Conservation (phyloP, 2,797 vertebrate genomes). For the Eupleurogrammus muticus region DNA sequence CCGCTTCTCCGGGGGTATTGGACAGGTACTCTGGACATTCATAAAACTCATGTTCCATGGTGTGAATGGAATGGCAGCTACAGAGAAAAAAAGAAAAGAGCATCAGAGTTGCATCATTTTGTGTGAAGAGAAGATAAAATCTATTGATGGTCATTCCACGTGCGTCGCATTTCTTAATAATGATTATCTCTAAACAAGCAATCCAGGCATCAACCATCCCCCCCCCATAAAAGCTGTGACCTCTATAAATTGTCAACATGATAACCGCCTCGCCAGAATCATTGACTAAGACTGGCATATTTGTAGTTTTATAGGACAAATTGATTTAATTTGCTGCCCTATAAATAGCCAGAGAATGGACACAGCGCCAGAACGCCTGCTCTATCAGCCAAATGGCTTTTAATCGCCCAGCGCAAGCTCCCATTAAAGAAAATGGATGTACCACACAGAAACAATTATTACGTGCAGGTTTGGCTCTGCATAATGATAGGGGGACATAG, state of each 20-base stretch:
- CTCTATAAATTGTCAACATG: slow-evolving; percentile 48
- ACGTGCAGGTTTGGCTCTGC: slow-evolving; percentile 57
- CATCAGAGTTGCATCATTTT: neutral
- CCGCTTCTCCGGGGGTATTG: slow-evolving; percentile 88
- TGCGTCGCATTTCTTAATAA: neutral
- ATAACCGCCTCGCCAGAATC: slow-evolving; percentile 49
- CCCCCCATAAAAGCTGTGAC: slow-evolving; percentile 35
- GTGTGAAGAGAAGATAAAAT: neutral
- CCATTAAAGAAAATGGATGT: slow-evolving; percentile 84
- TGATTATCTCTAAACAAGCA: slow-evolving; percentile 13
- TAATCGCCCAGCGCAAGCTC: slow-evolving; percentile 78
- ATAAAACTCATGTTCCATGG: slow-evolving; percentile 93
- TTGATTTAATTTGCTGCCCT: slow-evolving; percentile 62
- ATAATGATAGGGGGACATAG: slow-evolving; percentile 65
- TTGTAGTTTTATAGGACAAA: slow-evolving; percentile 65
- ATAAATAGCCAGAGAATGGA: slow-evolving; percentile 70
- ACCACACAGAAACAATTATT: slow-evolving; percentile 76
- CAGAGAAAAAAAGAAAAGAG: slow-evolving; percentile 31
- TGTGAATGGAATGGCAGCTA: slow-evolving; percentile 96
- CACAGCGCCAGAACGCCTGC: slow-evolving; percentile 47
- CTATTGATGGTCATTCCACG: too few species aligned
- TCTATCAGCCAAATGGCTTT: slow-evolving; percentile 78
- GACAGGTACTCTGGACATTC: slow-evolving; percentile 95
- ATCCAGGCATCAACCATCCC: slow-evolving; percentile 20
- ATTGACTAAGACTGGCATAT: slow-evolving; percentile 48